Percentiles rank a stretch among this genome's conserved stretches.
Evolutionary conservation across 2,113 vertebrate genomes (phyloP).

Genomic region (Vulpes lagopus): DNA sequence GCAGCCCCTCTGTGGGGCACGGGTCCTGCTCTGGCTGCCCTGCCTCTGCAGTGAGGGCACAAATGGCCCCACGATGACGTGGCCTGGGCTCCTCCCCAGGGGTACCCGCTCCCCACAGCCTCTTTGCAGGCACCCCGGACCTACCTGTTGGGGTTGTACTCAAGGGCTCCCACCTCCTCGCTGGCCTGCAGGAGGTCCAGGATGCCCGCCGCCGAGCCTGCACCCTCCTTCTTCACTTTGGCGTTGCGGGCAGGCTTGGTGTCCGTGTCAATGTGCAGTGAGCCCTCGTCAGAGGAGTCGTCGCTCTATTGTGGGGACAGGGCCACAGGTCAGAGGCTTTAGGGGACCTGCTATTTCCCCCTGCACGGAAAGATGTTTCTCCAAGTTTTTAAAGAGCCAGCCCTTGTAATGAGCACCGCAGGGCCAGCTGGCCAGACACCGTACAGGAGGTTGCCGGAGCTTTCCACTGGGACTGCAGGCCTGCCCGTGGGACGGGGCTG

Average conservation of each 20-base stretch:
- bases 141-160: slow-evolving; percentile 96
- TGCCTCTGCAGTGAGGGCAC: neutral
- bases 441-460: neutral
- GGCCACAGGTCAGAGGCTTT: neutral
- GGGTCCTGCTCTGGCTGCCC: neutral
- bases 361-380: neutral
- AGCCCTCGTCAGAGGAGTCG: slow-evolving; percentile 97
- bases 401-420: accelerated
- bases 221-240: slow-evolving; percentile 95
- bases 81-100: no score
- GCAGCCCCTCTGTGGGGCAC: neutral
- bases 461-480: neutral
- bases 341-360: neutral
- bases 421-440: neutral
- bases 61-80: no score
- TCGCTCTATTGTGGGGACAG: slow-evolving; percentile 85
- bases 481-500: neutral
- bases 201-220: slow-evolving; percentile 93
- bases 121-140: no score
- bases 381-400: neutral
- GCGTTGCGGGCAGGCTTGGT: slow-evolving; percentile 92
- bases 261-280: slow-evolving; percentile 97
- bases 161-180: slow-evolving; percentile 98
- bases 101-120: no score
- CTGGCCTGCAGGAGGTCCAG: slow-evolving; percentile 98